phyloP scores from a whole-genome alignment of 1,140 invertebrate genomes.

The Orchesella cincta region DNA sequence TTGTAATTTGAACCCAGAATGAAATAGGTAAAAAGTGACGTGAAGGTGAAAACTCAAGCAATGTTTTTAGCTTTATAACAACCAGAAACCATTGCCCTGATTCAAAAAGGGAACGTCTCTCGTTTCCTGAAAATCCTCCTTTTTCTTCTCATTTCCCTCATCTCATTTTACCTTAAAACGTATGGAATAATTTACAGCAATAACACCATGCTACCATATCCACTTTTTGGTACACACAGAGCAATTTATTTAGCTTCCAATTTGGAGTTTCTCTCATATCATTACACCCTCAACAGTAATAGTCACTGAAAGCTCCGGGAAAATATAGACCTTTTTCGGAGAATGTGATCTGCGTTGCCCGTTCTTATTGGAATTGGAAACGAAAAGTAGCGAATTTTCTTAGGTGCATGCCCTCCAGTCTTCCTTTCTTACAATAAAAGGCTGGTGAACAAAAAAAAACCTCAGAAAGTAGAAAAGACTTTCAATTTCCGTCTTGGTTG shows the following conservation, averaged over 20 bases:
- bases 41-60: not conserved
- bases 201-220: not conserved
- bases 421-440: not conserved
- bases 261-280: not conserved
- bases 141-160: not conserved
- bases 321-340: not conserved
- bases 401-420: not conserved
- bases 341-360: not conserved
- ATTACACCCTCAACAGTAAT: not conserved
- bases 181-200: too few species aligned
- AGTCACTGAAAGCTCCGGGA: not conserved
- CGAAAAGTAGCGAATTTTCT: not conserved
- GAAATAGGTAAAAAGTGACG: not conserved
- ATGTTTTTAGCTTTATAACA: too few species aligned
- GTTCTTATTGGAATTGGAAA: not conserved
- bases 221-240: not conserved
- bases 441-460: not conserved
- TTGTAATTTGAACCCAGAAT: not conserved
- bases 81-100: too few species aligned
- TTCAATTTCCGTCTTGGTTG: not conserved
- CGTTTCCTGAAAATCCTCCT: not conserved
- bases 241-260: conserved; percentile 1
- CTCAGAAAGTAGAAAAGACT: not conserved
- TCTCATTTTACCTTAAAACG: not conserved
- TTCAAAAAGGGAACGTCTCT: too few species aligned